Evolutionary conservation across 1,140 invertebrate genomes (phyloP).

Genomic region (Pseudomyrmex pallidus): DNA sequence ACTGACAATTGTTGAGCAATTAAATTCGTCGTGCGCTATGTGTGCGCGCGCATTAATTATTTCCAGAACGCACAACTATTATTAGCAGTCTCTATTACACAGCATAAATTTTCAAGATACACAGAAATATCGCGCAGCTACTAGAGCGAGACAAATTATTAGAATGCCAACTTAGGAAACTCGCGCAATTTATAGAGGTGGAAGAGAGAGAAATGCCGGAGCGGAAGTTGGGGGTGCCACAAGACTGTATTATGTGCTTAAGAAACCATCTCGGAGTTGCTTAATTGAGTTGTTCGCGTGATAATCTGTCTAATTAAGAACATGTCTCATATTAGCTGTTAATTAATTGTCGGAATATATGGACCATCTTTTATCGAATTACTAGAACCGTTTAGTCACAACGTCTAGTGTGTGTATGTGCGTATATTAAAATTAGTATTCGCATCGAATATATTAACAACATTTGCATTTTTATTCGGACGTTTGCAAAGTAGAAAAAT

Average conservation of each 20-base stretch:
- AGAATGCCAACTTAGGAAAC: conserved; percentile 50
- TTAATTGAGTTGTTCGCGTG: conserved; percentile 34
- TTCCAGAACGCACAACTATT: neutral
- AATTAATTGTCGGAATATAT: neutral
- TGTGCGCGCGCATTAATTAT: conserved; percentile 15
- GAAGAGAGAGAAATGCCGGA: conserved; percentile 26
- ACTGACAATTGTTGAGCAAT: neutral
- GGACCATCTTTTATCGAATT: neutral
- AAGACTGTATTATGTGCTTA: conserved; percentile 51
- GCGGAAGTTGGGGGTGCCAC: conserved; percentile 23
- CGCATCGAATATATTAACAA: neutral
- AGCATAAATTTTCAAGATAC: conserved; percentile 42
- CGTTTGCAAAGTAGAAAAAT: neutral
- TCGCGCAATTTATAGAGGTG: conserved; percentile 41
- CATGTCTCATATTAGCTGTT: neutral
- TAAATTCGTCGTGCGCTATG: neutral
- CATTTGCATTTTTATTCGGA: neutral
- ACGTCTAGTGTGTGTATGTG: too few relatives aligned
- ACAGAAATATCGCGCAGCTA: conserved; percentile 9
- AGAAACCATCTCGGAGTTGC: conserved; percentile 34
- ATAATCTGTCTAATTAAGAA: conserved; percentile 41
- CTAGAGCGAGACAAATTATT: conserved; percentile 32
- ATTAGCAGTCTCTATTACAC: neutral
- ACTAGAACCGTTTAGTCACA: neutral
- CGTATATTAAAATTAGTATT: neutral